Evolutionary conservation across 64 coral and sea anemone genomes (phyloP), one percentile per base, ranked within the genome.

Genomic region (Porites australiensis): DNA sequence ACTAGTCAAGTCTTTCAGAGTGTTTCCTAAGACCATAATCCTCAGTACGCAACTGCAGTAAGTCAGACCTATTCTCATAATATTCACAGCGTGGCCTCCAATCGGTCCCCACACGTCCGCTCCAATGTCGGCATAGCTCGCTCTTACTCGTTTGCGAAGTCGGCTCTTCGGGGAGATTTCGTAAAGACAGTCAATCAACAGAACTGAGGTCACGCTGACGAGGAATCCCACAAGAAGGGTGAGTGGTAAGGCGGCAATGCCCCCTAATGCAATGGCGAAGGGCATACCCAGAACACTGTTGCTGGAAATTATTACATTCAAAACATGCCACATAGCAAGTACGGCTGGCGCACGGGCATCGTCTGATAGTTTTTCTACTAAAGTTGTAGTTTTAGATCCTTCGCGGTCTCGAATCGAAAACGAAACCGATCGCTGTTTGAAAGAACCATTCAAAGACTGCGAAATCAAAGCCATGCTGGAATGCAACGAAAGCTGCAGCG

Each of bases 91-190:
- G 44, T 64, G 79, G 11, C 94, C 94, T 71, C 94, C 94, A 15
- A 70, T 45, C 49, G 94, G 94, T 52, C 89, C 94, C 94, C 94
- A 95, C 8, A 76, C 82, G 20, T 77, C 62, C 8, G 94, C 94
- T 48, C 73, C 94, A 66, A 95, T 95, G 22, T 95, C 89, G 7
- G 94, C 89, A 81, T 92, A 95, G 44, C 89, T 95, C 87, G 83
- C 71, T 69, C 94, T 77, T 43, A 95, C 89, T 63, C 88, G 89
- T 83, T 92, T 95, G 23, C 89, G 89, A 10, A 91, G 83, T 74
- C 89, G 75, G 57, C 71, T 92, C 12, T 92, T 95, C 63, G 94
- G 79, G 15, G 82, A 95, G 7, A 91, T 63, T 75, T 95, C 80
- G 83, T 95, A 95, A 4, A 95, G 82, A 49, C 94, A 95, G 67